phyloP scores from a whole-genome alignment of 1,140 invertebrate genomes.

The Lycorma delicatula region DNA sequence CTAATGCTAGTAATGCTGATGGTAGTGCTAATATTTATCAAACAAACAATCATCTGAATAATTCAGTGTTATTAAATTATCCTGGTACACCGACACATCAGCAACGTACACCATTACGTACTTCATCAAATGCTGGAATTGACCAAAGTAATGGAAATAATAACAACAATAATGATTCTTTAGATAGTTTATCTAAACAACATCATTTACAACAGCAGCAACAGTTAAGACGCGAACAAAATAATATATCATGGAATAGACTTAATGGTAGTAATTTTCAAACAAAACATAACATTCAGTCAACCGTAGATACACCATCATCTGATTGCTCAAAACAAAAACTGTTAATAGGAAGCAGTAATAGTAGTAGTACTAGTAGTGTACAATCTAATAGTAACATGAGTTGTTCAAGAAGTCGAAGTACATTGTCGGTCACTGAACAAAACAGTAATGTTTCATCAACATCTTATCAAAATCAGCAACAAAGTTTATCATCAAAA shows the following conservation, averaged over 20 bases:
- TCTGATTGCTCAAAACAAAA: slow-evolving; percentile 1
- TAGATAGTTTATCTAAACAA: background rate
- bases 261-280: background rate
- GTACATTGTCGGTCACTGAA: slow-evolving; percentile 10
- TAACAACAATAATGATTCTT: background rate
- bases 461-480: too few species aligned
- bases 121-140: too few species aligned
- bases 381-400: slow-evolving; percentile 3
- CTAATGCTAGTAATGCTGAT: background rate
- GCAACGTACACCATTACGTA: too few species aligned
- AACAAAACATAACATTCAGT: background rate
- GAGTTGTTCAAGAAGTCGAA: slow-evolving; percentile 2
- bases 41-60: background rate
- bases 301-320: background rate
- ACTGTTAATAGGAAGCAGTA: background rate
- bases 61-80: background rate
- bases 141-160: background rate
- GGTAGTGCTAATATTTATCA: background rate
- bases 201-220: background rate
- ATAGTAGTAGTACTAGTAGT: slow-evolving; percentile 11
- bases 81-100: too few species aligned
- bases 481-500: too few species aligned
- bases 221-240: background rate
- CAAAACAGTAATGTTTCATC: too few species aligned
- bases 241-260: background rate